These are phyloP conservation scores for Nineta flava DNA, from an alignment of 2,888 invertebrate species.

Conservation along the genomic window DNA sequence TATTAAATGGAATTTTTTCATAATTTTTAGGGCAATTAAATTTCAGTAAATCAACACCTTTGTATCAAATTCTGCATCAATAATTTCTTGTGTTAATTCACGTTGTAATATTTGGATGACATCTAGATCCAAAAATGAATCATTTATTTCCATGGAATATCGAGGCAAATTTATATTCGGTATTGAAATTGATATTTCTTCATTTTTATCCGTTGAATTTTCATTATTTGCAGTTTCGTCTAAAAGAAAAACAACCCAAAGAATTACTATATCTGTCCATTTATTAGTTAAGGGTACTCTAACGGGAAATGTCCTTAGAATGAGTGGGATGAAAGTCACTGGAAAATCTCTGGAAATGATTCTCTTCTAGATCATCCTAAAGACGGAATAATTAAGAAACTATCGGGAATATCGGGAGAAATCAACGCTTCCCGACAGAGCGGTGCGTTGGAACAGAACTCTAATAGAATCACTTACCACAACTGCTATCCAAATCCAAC, in stretches of 20 bases:
- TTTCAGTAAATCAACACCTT: constrained; percentile 30
- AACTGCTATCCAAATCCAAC: background rate
- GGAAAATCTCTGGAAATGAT: background rate
- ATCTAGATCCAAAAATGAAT: constrained; percentile 38
- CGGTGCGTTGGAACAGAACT: background rate
- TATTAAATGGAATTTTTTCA: too few relatives aligned
- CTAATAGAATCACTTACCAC: too few relatives aligned
- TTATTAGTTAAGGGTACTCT: too few relatives aligned
- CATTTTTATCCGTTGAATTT: constrained; percentile 8
- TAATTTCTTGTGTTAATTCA: constrained; percentile 47
- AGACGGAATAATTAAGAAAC: too few relatives aligned
- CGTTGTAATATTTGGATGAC: constrained; percentile 47
- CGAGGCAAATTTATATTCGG: constrained; percentile 3
- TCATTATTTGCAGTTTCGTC: constrained; percentile 16
- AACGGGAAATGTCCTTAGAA: too few relatives aligned
- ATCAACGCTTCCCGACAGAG: too few relatives aligned
- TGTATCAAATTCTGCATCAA: constrained; percentile 51
- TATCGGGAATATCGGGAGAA: too few relatives aligned
- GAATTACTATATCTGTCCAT: background rate
- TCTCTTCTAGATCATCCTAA: background rate
- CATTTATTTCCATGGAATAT: constrained; percentile 14
- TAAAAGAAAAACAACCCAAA: background rate
- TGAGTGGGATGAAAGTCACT: too few relatives aligned
- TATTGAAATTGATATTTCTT: background rate
- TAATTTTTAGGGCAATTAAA: too few relatives aligned